Percentiles rank a stretch among this genome's conserved stretches.
These are phyloP conservation scores for Reticulitermes speratus DNA, from an alignment of 1,140 invertebrate species.

Conservation along the genomic window DNA sequence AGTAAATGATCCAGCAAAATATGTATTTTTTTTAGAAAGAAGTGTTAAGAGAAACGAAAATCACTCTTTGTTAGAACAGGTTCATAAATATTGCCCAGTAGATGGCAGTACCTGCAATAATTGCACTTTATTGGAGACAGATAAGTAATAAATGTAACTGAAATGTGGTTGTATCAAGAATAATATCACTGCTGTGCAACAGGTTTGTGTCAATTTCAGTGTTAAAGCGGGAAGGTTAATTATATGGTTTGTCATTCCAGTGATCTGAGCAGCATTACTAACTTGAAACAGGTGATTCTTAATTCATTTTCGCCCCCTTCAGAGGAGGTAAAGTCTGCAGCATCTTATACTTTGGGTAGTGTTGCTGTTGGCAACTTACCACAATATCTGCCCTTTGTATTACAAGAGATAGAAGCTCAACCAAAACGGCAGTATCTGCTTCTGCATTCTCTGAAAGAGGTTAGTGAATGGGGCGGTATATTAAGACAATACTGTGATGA, in stretches of 20 bases:
- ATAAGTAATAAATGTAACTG: no score
- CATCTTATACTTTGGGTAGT: slow-evolving; percentile 93
- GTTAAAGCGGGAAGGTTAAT: neutral
- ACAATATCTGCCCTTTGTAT: slow-evolving; percentile 91
- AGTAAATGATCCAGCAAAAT: no score
- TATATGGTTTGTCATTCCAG: slow-evolving; percentile 52
- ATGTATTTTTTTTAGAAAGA: no score
- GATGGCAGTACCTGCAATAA: no score
- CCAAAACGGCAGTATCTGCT: slow-evolving; percentile 94
- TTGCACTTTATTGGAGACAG: no score
- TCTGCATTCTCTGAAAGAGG: slow-evolving; percentile 95
- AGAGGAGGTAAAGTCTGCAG: slow-evolving; percentile 92
- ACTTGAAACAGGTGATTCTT: slow-evolving; percentile 72
- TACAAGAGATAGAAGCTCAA: slow-evolving; percentile 90
- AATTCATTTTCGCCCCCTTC: slow-evolving; percentile 74
- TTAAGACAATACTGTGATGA: slow-evolving; percentile 7
- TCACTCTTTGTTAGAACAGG: no score
- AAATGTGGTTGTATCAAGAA: no score
- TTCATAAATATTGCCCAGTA: no score
- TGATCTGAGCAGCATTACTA: slow-evolving; percentile 77
- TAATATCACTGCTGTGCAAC: no score
- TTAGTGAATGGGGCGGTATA: slow-evolving; percentile 45
- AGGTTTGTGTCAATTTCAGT: no score
- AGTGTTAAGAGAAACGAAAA: no score
- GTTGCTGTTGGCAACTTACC: slow-evolving; percentile 93